Base-by-base conservation (phyloP, 2,888 invertebrate genomes). In the Calameuta filiformis region DNA sequence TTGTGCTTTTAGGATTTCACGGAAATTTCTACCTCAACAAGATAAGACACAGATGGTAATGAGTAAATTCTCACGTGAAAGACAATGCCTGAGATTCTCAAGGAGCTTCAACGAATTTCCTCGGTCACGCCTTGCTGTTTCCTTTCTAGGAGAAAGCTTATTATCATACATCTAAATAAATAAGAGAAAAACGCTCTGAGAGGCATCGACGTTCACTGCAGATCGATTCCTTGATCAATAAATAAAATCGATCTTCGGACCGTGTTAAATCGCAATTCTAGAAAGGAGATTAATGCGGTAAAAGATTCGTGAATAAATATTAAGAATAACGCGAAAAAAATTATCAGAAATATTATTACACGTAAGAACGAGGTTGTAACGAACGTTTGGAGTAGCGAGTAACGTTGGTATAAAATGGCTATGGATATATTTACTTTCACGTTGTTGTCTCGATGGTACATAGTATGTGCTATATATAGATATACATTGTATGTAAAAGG, bases 1-100 rank as follows among this genome's bases (percentile, higher is more conserved):
- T 69, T 77, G 74, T 76, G 73, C 83, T 77, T 79, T 78, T 69
- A 68, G 75, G 69, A 69, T 68, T 73, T 68, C 76, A 31, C 23
- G 35, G 68, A 56, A 56, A 56, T 56, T 56, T 56, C 9, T 23
- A 2, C 23, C 2, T 56, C 23, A 2, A 23, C 9, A 56, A 56
- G 56, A 56, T 56, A 23, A 9, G 56, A 2, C 15, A 56, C 23
- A 23, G 23, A 23, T 23, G 23, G 23, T 23, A 9, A 56, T 9
- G 56, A 56, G 56, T 56, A 23, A 56, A 23, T 56, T 23, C 23
- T 23, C 56, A 56, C 9, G 56, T 23, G 23, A 9, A 56, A 56
- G 23, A 56, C 23, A 9, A 56, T 23, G 56, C 9, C 23, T 56
- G 23, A 56, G 9, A 56, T 23, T 9, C 2, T 56, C 2, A 56